Evolutionary conservation across 2,797 vertebrate genomes (phyloP), one percentile per base, ranked within the genome.

Genomic region (Scarus forsteni): DNA sequence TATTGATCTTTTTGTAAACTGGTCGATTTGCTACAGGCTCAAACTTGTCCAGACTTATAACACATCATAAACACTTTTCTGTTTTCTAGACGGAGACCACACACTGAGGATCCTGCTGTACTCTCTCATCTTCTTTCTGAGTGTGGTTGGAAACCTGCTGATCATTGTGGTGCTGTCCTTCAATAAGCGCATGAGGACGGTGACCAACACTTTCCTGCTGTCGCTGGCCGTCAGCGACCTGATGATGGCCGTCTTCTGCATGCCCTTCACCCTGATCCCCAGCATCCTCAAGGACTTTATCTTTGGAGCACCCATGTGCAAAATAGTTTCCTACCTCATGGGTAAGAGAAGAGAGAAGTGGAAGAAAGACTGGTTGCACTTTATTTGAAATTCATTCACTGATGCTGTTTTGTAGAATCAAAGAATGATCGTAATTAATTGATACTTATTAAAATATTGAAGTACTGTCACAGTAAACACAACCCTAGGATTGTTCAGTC

Each of bases 181-280:
- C 79, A 98, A 97, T 79, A 96, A 96, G 67, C 95, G 96, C 10
- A 95, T 99, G 90, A 95, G 96, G 59, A 99, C 98, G 0, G 95
- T 99, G 80, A 99, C 98, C 92, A 99, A 99, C 85, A 93, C 95
- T 85, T 99, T 99, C 92, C 93, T 99, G 86, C 95, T 99, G 64
- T 99, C 98, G 0, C 94, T 99, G 82, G 97, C 98, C 0, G 87
- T 98, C 87, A 99, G 98, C 0, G 98, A 99, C 88, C 95, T 99
- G 69, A 94, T 99, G 93, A 94, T 99, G 94, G 96, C 96, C 0
- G 66, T 97, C 51, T 95, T 97, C 88, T 99, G 98, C 87, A 98
- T 99, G 95, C 98, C 98, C 77, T 99, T 99, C 94, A 98, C 94
- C 10, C 94, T 99, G 67, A 92, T 99, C 87, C 98, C 98, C 74